Percentiles rank a stretch among this genome's conserved stretches.
Conservation (phyloP, 2,888 invertebrate species). For the Cerceris rybyensis region DNA sequence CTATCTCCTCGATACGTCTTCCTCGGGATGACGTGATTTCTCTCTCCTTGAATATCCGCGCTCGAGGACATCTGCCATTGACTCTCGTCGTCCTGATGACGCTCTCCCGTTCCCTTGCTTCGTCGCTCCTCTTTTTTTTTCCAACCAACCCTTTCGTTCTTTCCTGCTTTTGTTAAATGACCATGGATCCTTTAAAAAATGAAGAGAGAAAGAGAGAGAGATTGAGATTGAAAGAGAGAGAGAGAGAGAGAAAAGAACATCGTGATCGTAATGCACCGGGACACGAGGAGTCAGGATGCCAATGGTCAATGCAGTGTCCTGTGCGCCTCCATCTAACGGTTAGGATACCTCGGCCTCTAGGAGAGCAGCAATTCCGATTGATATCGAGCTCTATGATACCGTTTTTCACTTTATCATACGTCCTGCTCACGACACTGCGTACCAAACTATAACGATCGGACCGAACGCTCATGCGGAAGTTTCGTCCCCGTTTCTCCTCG, state of each 20-base stretch:
- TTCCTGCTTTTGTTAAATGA: background rate
- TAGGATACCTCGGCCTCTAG: conserved; percentile 62
- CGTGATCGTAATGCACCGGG: background rate
- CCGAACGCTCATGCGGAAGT: conserved; percentile 56
- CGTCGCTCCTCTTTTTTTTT: background rate
- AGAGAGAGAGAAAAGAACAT: conserved; percentile 5
- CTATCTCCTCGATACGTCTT: conserved; percentile 67
- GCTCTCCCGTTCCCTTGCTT: background rate
- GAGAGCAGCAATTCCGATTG: conserved; percentile 63
- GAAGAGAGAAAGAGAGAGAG: conserved; percentile 1
- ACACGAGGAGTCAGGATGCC: background rate
- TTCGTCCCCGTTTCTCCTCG: conserved; percentile 43
- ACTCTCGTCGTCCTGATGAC: conserved; percentile 39
- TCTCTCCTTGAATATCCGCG: conserved; percentile 58
- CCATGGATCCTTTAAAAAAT: background rate
- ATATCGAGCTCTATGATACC: conserved; percentile 61
- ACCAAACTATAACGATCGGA: conserved; percentile 23
- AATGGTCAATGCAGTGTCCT: conserved; percentile 65
- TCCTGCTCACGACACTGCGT: conserved; percentile 57
- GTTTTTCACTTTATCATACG: conserved; percentile 60
- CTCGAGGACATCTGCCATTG: conserved; percentile 66
- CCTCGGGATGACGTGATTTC: conserved; percentile 64
- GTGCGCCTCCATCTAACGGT: conserved; percentile 44
- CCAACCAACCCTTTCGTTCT: background rate
- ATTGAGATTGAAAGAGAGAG: background rate